Evolutionary conservation across 37 sponge, comb jelly and placozoan species (phyloP), one percentile per base, ranked within the genome.

Genomic region (Aphrocallistes beatrix): DNA sequence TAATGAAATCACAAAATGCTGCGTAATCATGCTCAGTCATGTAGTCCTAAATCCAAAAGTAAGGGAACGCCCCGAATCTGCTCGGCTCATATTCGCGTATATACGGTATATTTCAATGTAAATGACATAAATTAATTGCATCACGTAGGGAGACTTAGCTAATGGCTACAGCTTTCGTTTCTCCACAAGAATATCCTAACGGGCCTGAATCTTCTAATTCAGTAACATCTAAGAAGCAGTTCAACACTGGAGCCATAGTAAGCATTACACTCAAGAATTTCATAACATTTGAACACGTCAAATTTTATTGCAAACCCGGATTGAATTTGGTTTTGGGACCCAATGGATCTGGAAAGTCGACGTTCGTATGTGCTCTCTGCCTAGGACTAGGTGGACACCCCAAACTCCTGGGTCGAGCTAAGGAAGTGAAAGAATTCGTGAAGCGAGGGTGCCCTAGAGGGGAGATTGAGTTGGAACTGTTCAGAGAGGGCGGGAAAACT

Each of bases 281-380:
- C 83, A 92, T 94, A 36, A 97, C 99, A 0, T 98, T 94, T 90
- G 94, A 93, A 83, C 89, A 91, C 38, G 91, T 92, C n/a, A 89
- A 91, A 25, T 51, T 95, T 17, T 36, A 84, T 30, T 91, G 93
- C 23, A 85, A 86, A 21, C 90, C 96, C 37, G 86, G 90, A 37
- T 84, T 98, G 51, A 98, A 98, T 84, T 90, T 98, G 0, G 84
- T 98, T 0, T 88, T 95, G 42, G 99, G 94, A 30, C 99, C 99
- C 9, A 98, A 98, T 86, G 99, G 94, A 19, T 94, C 94, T 83
- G 99, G 99, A 1, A 98, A 98, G 87, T 96, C 96, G 1, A 94
- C 96, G 39, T 82, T 98, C 81, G 94, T 98, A 51, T 98, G 99
- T 92, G 99, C 94, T 0, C 82, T 95, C 0, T 98, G 99, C 50